Base-by-base conservation (phyloP, 2,888 invertebrate genomes). In the Drosophila meridionalis region DNA sequence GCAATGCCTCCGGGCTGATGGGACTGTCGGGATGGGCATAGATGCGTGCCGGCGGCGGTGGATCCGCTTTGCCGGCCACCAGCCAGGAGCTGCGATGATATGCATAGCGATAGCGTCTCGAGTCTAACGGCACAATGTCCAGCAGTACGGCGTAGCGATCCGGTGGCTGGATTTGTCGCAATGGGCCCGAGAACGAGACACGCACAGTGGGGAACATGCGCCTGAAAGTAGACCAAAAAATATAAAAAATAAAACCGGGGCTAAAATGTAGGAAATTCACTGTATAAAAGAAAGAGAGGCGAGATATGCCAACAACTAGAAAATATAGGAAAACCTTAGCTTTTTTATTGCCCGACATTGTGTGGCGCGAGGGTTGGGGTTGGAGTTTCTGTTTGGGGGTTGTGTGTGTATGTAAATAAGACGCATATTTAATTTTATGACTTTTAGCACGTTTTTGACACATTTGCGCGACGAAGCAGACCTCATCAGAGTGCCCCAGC, bases 81-180 rank as follows among this genome's bases (percentile, higher is more conserved):
- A 99, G 95, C 99, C 99, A 99, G 62, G 98, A 98, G 81, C 98
- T 98, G 91, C 98, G 96, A 94, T 99, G 99, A 95, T 99, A 99
- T 81, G 99, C 99, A 95, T 99, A 99, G 78, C 98, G 96, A 94
- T 98, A 98, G 67, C 99, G 95, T 94, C 99, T 98, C 94, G 97
- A 97, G 94, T 99, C 99, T 92, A 99, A 98, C 73, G 99, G 98
- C 77, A 99, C 97, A 92, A 99, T 98, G 94, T 99, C 99, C 94
- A 99, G 95, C 85, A 99, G 95, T 66, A 99, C 98, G 63, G 97
- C 96, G 94, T 99, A 99, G 81, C 96, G 96, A 92, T 96, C 96
- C 91, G 97, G 97, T 69, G 96, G 95, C 89, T 96, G 95, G 89
- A 96, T 95, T 81, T 93, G 93, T 67, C 93, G 84, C 72, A 93